Evolutionary conservation across 2,888 invertebrate genomes (phyloP).

Genomic region (Autographa gamma): DNA sequence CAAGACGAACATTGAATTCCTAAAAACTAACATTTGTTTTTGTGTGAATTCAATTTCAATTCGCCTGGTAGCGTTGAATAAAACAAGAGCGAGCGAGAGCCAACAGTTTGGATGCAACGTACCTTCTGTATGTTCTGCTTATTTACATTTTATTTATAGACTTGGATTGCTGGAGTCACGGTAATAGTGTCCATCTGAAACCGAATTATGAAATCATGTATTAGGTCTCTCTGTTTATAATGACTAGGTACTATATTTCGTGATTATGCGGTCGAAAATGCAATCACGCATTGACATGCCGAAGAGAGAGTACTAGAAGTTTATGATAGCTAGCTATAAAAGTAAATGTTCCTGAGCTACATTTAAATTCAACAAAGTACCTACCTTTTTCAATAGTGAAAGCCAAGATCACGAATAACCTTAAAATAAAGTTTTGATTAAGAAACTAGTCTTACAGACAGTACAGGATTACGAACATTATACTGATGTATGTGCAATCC

Average conservation of each 20-base stretch:
- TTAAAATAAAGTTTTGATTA: neutral
- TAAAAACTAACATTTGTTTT: constrained; percentile 9
- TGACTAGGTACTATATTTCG: neutral
- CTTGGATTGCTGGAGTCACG: neutral
- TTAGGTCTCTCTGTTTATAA: neutral
- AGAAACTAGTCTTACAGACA: neutral
- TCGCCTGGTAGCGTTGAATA: constrained; percentile 6
- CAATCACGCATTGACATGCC: neutral
- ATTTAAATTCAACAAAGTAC: no score
- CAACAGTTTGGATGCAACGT: constrained; percentile 27
- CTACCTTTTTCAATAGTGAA: no score
- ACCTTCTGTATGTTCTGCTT: constrained; percentile 10
- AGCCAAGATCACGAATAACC: no score
- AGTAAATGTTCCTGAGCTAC: no score
- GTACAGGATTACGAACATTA: neutral
- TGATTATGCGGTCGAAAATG: neutral
- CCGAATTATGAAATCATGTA: neutral
- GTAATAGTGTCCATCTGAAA: neutral
- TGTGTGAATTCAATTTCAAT: constrained; percentile 6
- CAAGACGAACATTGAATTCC: constrained; percentile 6
- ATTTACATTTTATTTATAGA: constrained; percentile 35
- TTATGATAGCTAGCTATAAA: neutral
- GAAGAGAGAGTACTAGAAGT: neutral
- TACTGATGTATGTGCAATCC: neutral
- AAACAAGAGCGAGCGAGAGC: constrained; percentile 24